Evolutionary conservation across 2,113 vertebrate genomes (phyloP).

Genomic region (Clupea harengus): DNA sequence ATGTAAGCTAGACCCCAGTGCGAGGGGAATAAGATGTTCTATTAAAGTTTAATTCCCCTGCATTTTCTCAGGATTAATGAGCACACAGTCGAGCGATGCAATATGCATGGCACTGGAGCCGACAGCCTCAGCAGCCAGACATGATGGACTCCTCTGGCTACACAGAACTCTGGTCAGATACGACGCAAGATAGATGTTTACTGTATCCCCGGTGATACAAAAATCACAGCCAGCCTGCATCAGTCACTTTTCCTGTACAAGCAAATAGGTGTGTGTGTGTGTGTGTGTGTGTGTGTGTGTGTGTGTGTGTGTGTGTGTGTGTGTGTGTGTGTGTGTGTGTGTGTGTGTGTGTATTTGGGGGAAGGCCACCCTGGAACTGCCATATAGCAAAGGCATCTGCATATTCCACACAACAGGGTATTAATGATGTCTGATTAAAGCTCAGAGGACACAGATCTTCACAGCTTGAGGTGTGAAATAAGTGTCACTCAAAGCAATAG

Average conservation of each 20-base stretch:
- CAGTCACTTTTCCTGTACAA: no score
- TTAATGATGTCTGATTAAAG: constrained; percentile 18
- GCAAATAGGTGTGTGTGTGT: constrained; percentile 38
- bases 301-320: constrained; percentile 2
- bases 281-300: constrained; percentile 39
- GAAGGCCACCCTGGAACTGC: neutral
- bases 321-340: neutral
- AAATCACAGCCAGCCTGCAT: no score
- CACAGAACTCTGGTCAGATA: neutral
- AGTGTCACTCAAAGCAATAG: constrained; percentile 18
- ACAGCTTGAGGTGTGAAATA: constrained; percentile 14
- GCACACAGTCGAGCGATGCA: neutral
- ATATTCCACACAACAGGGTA: neutral
- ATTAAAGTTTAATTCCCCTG: constrained; percentile 15
- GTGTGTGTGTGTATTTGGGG: neutral
- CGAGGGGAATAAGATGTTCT: constrained; percentile 6
- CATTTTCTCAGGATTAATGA: constrained; percentile 18
- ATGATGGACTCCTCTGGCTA: neutral
- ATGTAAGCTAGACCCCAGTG: neutral
- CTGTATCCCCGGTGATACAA: no score
- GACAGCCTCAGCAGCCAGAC: neutral
- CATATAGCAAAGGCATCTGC: neutral
- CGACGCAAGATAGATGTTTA: neutral
- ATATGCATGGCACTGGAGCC: neutral
- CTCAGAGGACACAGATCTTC: constrained; percentile 9